phyloP scores from a whole-genome alignment of 30 jellyfish, hydroid and myxozoan genomes.

The Rhopilema esculentum region DNA sequence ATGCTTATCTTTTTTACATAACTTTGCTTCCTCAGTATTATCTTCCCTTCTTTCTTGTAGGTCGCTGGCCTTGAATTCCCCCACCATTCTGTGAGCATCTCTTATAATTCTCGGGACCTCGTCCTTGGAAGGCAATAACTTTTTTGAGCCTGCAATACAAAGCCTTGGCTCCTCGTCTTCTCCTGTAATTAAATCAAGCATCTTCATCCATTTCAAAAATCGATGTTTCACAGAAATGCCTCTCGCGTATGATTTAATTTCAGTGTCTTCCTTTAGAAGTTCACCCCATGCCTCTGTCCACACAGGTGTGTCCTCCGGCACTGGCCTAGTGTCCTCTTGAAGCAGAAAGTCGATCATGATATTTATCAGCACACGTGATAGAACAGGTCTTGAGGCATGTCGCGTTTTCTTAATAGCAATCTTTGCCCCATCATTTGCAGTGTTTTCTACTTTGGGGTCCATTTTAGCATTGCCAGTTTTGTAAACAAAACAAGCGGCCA shows the following conservation, averaged over 20 bases:
- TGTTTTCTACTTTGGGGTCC: background rate
- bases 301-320: constrained; percentile 28
- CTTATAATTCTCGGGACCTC: constrained; percentile 45
- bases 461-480: too few relatives aligned
- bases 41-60: background rate
- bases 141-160: constrained; percentile 23
- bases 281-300: constrained; percentile 38
- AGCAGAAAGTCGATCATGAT: constrained; percentile 32
- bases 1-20: constrained; percentile 7
- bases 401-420: constrained; percentile 4
- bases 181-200: constrained; percentile 30
- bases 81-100: constrained; percentile 54
- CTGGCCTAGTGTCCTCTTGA: constrained; percentile 39
- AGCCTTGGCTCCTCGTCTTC: constrained; percentile 18
- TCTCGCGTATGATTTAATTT: constrained; percentile 1
- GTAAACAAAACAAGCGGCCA: too few relatives aligned
- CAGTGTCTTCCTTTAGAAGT: constrained; percentile 39
- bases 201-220: constrained; percentile 34
- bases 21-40: background rate
- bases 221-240: constrained; percentile 27
- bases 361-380: constrained; percentile 17
- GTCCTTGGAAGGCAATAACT: constrained; percentile 47
- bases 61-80: constrained; percentile 38
- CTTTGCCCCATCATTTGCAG: background rate
- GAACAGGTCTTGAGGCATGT: constrained; percentile 37